These are phyloP conservation scores for Horisme vitalbata DNA, from an alignment of 2,888 invertebrate species.

Conservation along the genomic window DNA sequence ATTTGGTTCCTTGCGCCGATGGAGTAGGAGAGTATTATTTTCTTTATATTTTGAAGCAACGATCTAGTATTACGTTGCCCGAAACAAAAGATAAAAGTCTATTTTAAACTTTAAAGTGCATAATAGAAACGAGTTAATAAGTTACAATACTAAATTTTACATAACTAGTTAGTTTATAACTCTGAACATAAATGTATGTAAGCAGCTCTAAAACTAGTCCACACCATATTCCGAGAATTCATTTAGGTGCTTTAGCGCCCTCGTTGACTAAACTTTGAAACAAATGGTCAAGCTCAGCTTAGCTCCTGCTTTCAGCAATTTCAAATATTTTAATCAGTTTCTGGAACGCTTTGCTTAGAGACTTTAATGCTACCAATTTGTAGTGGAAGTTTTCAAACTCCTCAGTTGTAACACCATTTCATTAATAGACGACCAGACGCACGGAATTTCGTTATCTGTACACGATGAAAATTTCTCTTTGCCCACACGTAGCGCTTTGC, in stretches of 20 bases:
- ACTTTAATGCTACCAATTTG: slow-evolving; percentile 25
- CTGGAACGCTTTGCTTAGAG: slow-evolving; percentile 5
- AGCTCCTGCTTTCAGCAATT: slow-evolving; percentile 2
- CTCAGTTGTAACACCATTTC: slow-evolving; percentile 19
- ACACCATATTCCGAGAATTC: neutral
- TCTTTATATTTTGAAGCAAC: no score
- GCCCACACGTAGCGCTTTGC: no score
- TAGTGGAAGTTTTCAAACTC: slow-evolving; percentile 17
- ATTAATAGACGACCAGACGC: no score
- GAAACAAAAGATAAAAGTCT: no score
- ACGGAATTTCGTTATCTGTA: no score
- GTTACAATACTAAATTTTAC: no score
- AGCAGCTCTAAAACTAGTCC: neutral
- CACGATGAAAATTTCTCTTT: no score
- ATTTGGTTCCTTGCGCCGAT: no score
- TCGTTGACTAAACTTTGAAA: slow-evolving; percentile 1
- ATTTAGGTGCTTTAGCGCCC: neutral
- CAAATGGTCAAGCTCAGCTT: slow-evolving; percentile 5
- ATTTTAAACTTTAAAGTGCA: no score
- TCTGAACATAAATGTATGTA: neutral
- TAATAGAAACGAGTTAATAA: no score
- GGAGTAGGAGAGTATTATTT: no score
- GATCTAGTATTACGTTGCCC: no score
- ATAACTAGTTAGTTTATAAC: neutral
- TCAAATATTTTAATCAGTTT: slow-evolving; percentile 12